phyloP scores from a whole-genome alignment of 2,113 vertebrate genomes.

The Gavia stellata region DNA sequence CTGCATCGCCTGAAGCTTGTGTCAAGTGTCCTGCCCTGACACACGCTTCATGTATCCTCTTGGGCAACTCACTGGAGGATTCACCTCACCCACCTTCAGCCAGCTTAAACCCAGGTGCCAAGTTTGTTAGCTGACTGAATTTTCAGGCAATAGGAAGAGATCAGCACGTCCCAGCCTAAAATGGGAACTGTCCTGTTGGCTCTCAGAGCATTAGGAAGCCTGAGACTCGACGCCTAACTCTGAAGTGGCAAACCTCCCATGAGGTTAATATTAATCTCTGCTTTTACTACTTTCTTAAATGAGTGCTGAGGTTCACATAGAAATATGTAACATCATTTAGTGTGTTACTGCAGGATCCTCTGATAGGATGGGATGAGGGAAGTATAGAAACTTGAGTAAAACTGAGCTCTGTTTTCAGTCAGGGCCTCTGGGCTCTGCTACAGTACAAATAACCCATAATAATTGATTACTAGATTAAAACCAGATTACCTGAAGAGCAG shows the following conservation, averaged over 20 bases:
- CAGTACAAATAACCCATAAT: background rate
- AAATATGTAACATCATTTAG: background rate
- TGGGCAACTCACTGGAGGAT: background rate
- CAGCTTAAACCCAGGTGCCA: background rate
- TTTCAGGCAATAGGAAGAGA: background rate
- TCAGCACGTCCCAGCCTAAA: background rate
- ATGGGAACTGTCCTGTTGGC: background rate
- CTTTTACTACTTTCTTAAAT: background rate
- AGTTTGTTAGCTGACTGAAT: background rate
- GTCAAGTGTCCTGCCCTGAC: background rate
- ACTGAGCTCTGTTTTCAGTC: background rate
- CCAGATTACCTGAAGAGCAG: background rate
- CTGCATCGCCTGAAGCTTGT: background rate
- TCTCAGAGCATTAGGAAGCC: background rate
- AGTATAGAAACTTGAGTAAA: background rate
- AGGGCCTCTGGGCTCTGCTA: background rate
- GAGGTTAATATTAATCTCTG: background rate
- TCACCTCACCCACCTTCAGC: background rate
- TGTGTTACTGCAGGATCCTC: background rate
- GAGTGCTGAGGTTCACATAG: background rate
- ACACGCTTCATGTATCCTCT: background rate
- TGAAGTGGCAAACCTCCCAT: background rate
- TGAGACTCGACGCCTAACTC: fast-evolving
- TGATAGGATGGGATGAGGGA: background rate
- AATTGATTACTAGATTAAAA: background rate